Percentiles rank a stretch among this genome's conserved stretches.
Conservation (phyloP, 2,113 vertebrate species). For the Thermophis baileyi region DNA sequence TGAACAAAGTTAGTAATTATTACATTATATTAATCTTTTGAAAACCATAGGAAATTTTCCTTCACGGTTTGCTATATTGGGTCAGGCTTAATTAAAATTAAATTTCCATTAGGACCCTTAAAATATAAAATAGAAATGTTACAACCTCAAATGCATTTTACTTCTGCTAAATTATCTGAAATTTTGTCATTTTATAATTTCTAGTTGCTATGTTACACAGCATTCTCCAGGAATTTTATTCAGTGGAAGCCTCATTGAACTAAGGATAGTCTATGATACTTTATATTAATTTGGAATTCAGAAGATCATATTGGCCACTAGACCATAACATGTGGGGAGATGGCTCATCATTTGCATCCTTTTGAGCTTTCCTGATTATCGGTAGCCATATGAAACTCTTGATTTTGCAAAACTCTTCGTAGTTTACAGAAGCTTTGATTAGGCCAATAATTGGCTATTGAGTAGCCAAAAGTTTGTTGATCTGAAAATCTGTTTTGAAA, state of each 20-base stretch:
- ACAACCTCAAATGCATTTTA: background rate
- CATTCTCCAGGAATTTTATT: background rate
- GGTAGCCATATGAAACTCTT: background rate
- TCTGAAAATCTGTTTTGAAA: background rate
- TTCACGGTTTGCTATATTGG: constrained; percentile 18
- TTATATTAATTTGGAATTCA: background rate
- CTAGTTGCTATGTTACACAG: background rate
- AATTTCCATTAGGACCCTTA: constrained; percentile 41
- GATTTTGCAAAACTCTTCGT: background rate
- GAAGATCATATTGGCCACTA: background rate
- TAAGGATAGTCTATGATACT: background rate
- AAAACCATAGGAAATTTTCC: constrained; percentile 11
- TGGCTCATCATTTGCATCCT: background rate
- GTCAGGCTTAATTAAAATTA: constrained; percentile 42
- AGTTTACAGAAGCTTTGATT: background rate
- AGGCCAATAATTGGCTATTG: background rate
- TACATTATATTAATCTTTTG: constrained; percentile 25
- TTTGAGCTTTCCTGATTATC: background rate
- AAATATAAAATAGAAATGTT: background rate
- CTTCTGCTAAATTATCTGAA: background rate
- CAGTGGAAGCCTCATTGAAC: background rate
- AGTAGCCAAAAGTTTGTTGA: background rate
- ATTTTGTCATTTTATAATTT: background rate
- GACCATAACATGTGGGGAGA: background rate
- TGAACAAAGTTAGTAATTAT: constrained; percentile 20